phyloP scores from a whole-genome alignment of 2,113 vertebrate species.

The Pitta sordida region DNA sequence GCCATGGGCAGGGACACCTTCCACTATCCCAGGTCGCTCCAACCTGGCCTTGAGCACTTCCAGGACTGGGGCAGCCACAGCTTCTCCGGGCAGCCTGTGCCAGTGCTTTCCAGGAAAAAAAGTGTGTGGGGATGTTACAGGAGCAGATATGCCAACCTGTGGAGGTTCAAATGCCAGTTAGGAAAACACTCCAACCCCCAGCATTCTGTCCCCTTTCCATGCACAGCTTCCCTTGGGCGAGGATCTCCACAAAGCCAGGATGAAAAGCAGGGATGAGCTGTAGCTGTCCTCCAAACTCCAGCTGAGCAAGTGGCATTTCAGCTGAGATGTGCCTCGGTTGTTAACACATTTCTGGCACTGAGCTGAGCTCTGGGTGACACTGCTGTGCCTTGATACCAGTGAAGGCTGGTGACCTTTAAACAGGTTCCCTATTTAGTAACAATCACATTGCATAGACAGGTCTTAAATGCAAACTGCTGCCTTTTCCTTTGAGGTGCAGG shows the following conservation, averaged over 20 bases:
- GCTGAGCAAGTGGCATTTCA: background rate
- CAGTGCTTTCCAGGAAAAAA: background rate
- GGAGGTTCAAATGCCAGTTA: background rate
- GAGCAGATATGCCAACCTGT: background rate
- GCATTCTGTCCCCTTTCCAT: background rate
- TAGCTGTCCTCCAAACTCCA: background rate
- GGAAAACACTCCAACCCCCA: background rate
- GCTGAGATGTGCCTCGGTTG: background rate
- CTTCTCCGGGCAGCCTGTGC: background rate
- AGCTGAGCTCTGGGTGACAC: background rate
- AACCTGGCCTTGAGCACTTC: fast-evolving
- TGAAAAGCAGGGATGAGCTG: background rate
- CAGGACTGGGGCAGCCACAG: background rate
- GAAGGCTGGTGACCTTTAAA: background rate
- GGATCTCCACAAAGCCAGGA: background rate
- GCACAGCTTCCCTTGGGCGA: too few relatives aligned
- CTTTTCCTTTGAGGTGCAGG: background rate
- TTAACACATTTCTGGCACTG: background rate
- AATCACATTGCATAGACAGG: background rate
- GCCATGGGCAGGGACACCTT: background rate
- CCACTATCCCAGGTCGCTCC: fast-evolving
- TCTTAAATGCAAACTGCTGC: background rate
- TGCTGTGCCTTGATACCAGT: background rate
- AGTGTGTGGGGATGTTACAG: fast-evolving
- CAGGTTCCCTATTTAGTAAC: background rate